Base-by-base conservation (phyloP, 2,888 invertebrate species). In the Linyphia triangularis region DNA sequence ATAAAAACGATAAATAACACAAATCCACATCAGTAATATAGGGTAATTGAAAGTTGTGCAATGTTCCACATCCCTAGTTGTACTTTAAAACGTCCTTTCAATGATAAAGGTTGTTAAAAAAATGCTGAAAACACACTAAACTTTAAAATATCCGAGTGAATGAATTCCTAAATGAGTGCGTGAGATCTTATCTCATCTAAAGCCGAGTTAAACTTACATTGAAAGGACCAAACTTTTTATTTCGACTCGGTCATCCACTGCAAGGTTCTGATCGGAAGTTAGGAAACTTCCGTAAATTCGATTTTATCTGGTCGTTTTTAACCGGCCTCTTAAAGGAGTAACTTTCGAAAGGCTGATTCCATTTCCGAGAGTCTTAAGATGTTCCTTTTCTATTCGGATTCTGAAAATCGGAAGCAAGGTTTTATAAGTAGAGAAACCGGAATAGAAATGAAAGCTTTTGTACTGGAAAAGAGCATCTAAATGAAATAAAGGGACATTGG, bases 321-420 rank as follows among this genome's bases (percentile, higher is more conserved):
- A 82, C 72, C 70, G 67, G 26, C 22, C 70, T 61, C 72, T 57
- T 65, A 37, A 28, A 26, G 81, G 30, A 63, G 82, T 72, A 82
- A 82, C 61, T 72, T 72, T 72, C 72, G 59, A 70, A 70, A 61
- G 82, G 24, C 72, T 51, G 70, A 82, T 82, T 72, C 72, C 43
- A 82, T 82, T 82, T 82, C 82, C 82, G 82, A 72, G 72, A 19
- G 70, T 63, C 72, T 82, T 81, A 63, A 73, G 82, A 72, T 82
- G 61, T 51, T 82, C 63, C 72, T 63, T 82, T 72, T 70, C 61
- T 72, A 79, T 59, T 79, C 77, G 37, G 40, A 30, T 51, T 79
- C 67, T 10, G 51, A 19, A 61, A 82, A 82, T 82, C 70, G 57
- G 72, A 82, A 82, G 70, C 63, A 51, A 63, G 72, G 59, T 70